A percentile compares a stretch with the other conserved stretches of the same genome.
Conservation (phyloP, 2,113 vertebrate genomes). For the Bostrychus sinensis region DNA sequence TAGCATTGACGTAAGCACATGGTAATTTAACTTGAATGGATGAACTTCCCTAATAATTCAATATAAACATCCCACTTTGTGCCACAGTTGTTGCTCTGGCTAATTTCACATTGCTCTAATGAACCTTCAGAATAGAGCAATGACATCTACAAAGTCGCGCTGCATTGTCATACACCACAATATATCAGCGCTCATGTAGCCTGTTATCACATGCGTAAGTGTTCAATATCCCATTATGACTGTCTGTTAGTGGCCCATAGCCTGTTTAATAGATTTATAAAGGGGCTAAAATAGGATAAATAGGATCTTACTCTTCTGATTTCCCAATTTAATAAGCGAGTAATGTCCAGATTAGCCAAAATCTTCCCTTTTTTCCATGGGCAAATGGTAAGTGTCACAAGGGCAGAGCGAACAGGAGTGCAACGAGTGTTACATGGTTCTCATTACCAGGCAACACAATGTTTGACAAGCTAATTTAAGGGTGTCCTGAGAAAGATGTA, state of each 20-base stretch:
- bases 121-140: conserved; percentile 12
- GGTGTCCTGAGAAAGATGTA: conserved; percentile 3
- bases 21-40: neutral
- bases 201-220: conserved; percentile 2
- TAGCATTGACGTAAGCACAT: too few species aligned
- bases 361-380: conserved; percentile 10
- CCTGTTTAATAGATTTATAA: conserved; percentile 10
- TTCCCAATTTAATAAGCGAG: conserved; percentile 11
- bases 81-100: neutral
- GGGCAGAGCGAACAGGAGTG: conserved; percentile 30
- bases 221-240: neutral
- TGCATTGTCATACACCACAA: neutral
- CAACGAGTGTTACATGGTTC: conserved; percentile 19
- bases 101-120: conserved; percentile 10
- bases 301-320: neutral
- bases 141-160: neutral
- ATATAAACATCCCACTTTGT: neutral
- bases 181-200: neutral
- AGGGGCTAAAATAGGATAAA: conserved; percentile 10
- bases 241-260: conserved; percentile 1
- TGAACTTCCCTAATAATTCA: neutral
- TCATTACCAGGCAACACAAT: conserved; percentile 41
- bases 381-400: conserved; percentile 28
- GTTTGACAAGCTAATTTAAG: conserved; percentile 43
- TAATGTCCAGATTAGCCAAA: neutral